Base-by-base conservation (phyloP, 2,888 invertebrate species). In the Arge pagana region DNA sequence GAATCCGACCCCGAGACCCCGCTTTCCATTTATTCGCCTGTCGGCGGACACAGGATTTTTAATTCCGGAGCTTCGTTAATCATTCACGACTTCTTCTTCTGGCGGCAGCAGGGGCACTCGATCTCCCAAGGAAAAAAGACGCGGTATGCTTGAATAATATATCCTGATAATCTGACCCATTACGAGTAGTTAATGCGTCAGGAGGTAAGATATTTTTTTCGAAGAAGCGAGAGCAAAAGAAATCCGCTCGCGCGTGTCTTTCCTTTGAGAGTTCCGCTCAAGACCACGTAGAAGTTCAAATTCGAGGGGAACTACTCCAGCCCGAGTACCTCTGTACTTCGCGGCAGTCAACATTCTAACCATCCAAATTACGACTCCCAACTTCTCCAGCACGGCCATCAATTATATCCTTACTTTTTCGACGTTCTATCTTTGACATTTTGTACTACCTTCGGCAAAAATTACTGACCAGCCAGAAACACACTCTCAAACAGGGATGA, bases 11-110 rank as follows among this genome's bases (percentile, higher is more conserved):
- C 59, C 53, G 57, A 48, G n/a, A n/a, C 53, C 58, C 54, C 56
- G 51, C 58, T 56, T 53, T 51, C 50, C 56, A 54, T 35, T 45
- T 33, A 51, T 56, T 50, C 48, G 36, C 35, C 54, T 55, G 43
- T 31, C 43, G 60, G 42, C 59, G 63, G 55, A 63, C 63, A 60
- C 55, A 39, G 57, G 66, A 65, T 65, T 68, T 70, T 75, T 73
- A 72, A 72, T 72, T 71, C 72, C 65, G 63, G 55, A 53, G 64
- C 63, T 54, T 50, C 55, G 52, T 75, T 61, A 74, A 75, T 74
- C 70, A 74, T 75, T 72, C 70, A 75, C 28, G 55, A 49, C 50
- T 61, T 62, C 59, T 65, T 59, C 61, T 54, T 58, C 58, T 43
- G 30, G 28, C 13, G 24, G 26, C 50, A 31, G 35, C 18, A 30